Base-by-base conservation (phyloP, 1,140 invertebrate species). In the Riptortus pedestris region DNA sequence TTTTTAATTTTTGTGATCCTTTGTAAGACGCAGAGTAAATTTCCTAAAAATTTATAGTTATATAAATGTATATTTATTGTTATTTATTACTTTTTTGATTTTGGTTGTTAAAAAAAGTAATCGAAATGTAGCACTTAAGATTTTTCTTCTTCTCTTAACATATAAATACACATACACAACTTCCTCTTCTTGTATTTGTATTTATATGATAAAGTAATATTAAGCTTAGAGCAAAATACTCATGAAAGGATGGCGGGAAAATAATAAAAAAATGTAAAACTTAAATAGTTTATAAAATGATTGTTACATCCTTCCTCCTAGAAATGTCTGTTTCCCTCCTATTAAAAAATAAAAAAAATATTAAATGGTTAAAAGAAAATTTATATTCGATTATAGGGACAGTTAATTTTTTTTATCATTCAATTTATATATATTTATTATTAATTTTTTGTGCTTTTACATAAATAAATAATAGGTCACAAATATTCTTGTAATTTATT, bases 381-480 rank as follows among this genome's bases (percentile, higher is more conserved):
- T 24, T 57, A 24, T 26, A 27, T 57, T 18, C 22, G n/a, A n/a
- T n/a, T n/a, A n/a, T n/a, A n/a, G n/a, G n/a, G n/a, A n/a, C n/a
- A n/a, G n/a, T n/a, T n/a, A n/a, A 24, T n/a, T 22, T 57, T 16
- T 57, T 16, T 57, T 22, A 18, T 24, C 22, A 14, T 26, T 57
- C 27, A 57, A 24, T 27, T 12, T 22, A 22, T 57, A 18, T 57
- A 57, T 57, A 57, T 57, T 57, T 57, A 57, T 57, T 51, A 24
- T 57, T 22, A 22, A 18, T 24, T 57, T 24, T 57, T 16, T 27
- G 9, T 24, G 52, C 27, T 22, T 57, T 24, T 57, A 57, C 27
- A 57, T 48, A 57, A 57, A 57, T 7, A 12, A 57, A 24, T 57
- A 14, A 22, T 57, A 57, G n/a, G 22, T 48, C n/a, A 24, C 14